Evolutionary conservation across 2,113 vertebrate genomes (phyloP).

Genomic region (Sinosuthora webbiana): DNA sequence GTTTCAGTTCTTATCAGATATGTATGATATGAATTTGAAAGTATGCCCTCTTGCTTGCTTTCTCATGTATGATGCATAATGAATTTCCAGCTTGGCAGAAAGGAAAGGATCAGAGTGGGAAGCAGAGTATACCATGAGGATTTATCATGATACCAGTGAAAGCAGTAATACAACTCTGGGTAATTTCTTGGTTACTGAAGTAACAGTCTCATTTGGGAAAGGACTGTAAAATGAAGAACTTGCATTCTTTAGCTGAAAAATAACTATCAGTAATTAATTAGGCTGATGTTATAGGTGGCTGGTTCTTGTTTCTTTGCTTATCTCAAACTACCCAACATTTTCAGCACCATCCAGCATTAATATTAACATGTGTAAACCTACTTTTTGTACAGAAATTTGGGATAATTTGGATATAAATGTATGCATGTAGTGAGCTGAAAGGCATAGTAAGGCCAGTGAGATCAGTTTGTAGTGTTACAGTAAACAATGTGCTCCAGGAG

Average conservation of each 20-base stretch:
- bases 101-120: slow-evolving; percentile 6
- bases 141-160: background rate
- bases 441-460: background rate
- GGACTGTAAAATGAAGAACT: background rate
- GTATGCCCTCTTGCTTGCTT: slow-evolving; percentile 33
- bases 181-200: slow-evolving; percentile 27
- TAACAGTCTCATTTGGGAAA: background rate
- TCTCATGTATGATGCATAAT: slow-evolving; percentile 47
- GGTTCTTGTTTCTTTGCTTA: background rate
- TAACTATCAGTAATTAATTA: background rate
- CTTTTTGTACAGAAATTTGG: background rate
- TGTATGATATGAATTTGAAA: slow-evolving; percentile 48
- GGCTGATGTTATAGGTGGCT: background rate
- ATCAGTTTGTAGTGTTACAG: background rate
- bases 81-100: slow-evolving; percentile 41
- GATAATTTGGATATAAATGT: background rate
- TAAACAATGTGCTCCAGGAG: background rate
- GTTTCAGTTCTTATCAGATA: slow-evolving; percentile 44
- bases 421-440: background rate
- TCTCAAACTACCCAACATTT: background rate
- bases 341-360: background rate
- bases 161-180: background rate
- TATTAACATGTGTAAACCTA: background rate
- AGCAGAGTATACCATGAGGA: background rate
- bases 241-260: background rate